Conservation (phyloP, 2,113 vertebrate genomes). For the Salvelinus namaycush region DNA sequence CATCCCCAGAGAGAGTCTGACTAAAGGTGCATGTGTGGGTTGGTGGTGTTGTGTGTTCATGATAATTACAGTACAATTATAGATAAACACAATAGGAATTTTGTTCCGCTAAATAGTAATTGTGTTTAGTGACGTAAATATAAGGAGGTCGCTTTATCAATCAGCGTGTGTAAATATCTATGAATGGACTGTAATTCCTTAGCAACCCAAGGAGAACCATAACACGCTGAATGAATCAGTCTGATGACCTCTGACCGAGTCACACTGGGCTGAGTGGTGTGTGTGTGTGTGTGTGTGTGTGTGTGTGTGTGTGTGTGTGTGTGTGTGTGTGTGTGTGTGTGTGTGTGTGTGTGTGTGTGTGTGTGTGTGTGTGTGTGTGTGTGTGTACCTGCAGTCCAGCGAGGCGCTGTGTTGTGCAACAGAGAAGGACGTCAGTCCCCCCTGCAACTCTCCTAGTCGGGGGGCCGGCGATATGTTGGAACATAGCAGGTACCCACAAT, state of each 20-base stretch:
- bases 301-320: background rate
- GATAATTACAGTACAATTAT: no score
- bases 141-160: background rate
- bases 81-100: no score
- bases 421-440: conserved; percentile 88
- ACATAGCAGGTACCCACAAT: conserved; percentile 96
- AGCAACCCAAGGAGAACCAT: background rate
- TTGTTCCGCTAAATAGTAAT: background rate
- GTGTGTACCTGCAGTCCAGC: conserved; percentile 79
- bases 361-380: background rate
- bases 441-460: conserved; percentile 92
- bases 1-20: no score
- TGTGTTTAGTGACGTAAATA: no score
- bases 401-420: conserved; percentile 86
- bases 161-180: background rate
- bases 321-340: background rate
- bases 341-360: conserved; percentile 9
- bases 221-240: background rate
- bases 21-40: no score
- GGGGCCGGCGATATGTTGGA: conserved; percentile 89
- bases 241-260: background rate
- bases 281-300: background rate
- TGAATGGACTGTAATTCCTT: no score
- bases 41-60: no score
- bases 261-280: background rate